Conservation (phyloP, 1,140 invertebrate genomes). For the Pteromalus puparum region DNA sequence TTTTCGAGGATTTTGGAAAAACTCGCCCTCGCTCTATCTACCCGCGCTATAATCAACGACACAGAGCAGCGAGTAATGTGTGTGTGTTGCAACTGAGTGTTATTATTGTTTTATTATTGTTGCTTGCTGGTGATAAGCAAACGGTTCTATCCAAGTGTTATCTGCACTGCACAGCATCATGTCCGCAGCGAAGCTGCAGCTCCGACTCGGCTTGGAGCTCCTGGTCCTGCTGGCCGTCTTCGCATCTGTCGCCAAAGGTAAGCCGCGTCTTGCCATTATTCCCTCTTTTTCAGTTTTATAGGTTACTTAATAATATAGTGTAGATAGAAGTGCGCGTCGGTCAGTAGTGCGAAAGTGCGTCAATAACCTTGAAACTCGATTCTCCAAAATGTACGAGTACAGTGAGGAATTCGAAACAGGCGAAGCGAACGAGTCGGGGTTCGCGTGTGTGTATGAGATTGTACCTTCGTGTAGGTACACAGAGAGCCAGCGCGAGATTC, state of each 20-base stretch:
- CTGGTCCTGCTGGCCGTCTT: conserved; percentile 55
- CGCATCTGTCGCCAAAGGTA: conserved; percentile 61
- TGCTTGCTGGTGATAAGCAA: conserved; percentile 33
- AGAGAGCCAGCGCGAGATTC: background rate
- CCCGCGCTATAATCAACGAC: too few species aligned
- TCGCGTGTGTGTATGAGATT: background rate
- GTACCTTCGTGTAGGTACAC: too few species aligned
- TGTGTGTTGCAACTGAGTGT: conserved; percentile 36
- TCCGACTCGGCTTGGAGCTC: conserved; percentile 53
- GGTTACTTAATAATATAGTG: too few species aligned
- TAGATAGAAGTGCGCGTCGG: too few species aligned
- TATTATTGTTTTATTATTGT: conserved; percentile 4
- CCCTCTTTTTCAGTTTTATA: too few species aligned
- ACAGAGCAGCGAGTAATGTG: background rate
- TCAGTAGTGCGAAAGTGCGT: background rate
- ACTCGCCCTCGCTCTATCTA: background rate
- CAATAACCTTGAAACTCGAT: too few species aligned
- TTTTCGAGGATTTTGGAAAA: background rate
- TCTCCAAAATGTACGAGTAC: too few species aligned
- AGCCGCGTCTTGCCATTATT: conserved; percentile 23
- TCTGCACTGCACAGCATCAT: conserved; percentile 58
- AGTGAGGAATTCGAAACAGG: too few species aligned
- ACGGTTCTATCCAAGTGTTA: conserved; percentile 40
- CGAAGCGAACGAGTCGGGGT: background rate
- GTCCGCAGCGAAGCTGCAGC: conserved; percentile 59